Conservation (phyloP, 2,797 vertebrate genomes). For the Labroides dimidiatus region DNA sequence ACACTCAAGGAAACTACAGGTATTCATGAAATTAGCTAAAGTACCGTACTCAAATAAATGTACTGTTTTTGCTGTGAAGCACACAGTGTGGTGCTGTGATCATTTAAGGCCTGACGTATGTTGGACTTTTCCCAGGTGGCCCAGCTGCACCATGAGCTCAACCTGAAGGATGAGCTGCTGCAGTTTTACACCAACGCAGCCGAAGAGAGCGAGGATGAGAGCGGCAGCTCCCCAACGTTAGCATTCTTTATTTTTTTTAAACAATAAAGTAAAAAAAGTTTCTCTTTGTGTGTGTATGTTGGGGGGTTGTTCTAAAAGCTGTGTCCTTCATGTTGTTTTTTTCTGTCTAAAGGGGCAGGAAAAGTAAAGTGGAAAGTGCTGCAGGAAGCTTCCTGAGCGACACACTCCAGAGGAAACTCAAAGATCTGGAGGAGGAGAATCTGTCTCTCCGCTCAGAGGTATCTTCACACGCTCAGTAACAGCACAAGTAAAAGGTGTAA, state of each 20-base stretch:
- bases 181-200: conserved; percentile 95
- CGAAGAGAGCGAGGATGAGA: conserved; percentile 93
- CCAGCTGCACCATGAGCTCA: conserved; percentile 95
- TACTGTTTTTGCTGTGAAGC: too few species aligned
- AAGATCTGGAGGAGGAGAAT: conserved; percentile 96
- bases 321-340: background rate
- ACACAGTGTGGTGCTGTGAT: background rate
- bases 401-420: conserved; percentile 93
- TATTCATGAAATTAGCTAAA: too few species aligned
- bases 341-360: conserved; percentile 65
- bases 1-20: too few species aligned
- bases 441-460: conserved; percentile 96
- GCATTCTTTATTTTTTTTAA: conserved; percentile 57
- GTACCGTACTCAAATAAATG: too few species aligned
- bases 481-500: background rate
- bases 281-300: too few species aligned
- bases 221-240: conserved; percentile 89
- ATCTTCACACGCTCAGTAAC: conserved; percentile 8
- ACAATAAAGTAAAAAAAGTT: too few species aligned
- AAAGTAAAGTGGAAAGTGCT: conserved; percentile 83
- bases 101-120: background rate
- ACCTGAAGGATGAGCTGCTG: conserved; percentile 97
- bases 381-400: conserved; percentile 89
- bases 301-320: too few species aligned
- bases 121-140: conserved; percentile 85